A percentile compares a stretch with the other conserved stretches of the same genome.
These are phyloP conservation scores for Aptenodytes patagonicus DNA, from an alignment of 2,113 vertebrate genomes.

Conservation along the genomic window DNA sequence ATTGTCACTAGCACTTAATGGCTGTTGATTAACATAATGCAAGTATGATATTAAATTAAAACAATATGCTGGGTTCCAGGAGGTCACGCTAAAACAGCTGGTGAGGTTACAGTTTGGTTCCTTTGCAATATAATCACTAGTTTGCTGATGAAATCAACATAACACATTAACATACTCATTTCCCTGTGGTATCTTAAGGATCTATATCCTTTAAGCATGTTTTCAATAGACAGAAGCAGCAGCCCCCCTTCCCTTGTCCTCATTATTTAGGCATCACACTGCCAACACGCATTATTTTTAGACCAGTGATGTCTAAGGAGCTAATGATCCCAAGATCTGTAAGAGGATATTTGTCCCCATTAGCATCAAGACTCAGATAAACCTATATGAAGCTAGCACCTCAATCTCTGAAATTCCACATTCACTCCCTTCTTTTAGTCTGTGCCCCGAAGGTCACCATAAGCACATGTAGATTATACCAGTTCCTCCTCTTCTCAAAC, in stretches of 20 bases:
- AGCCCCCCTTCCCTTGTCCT: neutral
- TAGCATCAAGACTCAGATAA: neutral
- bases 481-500: neutral
- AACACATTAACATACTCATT: neutral
- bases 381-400: rapidly evolving
- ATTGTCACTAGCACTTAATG: neutral
- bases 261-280: neutral
- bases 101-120: neutral
- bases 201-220: neutral
- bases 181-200: neutral
- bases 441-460: neutral
- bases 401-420: neutral
- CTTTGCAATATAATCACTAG: neutral
- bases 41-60: neutral
- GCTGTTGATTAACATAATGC: neutral
- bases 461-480: neutral
- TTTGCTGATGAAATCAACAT: neutral
- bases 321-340: neutral
- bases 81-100: neutral
- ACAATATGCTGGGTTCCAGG: neutral
- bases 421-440: neutral
- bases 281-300: neutral
- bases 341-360: neutral
- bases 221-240: neutral
- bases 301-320: neutral